Conservation (phyloP, 2,888 invertebrate species). For the Phanerotoma sp. region DNA sequence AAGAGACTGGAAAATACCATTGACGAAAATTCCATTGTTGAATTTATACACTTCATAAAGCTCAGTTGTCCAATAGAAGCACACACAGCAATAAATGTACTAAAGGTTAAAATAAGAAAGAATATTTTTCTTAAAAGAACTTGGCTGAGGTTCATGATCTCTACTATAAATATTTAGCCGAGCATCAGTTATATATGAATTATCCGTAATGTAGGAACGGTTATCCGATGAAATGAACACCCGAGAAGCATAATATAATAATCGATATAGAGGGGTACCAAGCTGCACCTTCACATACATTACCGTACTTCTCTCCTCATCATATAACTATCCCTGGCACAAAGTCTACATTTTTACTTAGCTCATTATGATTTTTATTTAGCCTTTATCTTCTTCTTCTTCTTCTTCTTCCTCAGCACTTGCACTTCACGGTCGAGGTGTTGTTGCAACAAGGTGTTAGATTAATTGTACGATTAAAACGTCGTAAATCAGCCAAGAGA, state of each 20-base stretch:
- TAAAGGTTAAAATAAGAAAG: too few species aligned
- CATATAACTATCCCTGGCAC: slow-evolving; percentile 3
- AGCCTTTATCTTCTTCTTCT: slow-evolving; percentile 1
- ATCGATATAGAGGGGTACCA: slow-evolving; percentile 26
- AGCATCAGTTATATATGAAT: slow-evolving; percentile 20
- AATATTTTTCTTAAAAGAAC: too few species aligned
- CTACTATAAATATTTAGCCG: too few species aligned
- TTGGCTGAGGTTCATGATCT: too few species aligned
- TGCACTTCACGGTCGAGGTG: slow-evolving; percentile 45
- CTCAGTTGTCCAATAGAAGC: too few species aligned
- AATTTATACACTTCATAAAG: too few species aligned
- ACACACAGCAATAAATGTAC: too few species aligned
- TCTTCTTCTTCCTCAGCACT: slow-evolving; percentile 3
- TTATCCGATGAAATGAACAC: slow-evolving; percentile 35
- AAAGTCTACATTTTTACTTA: slow-evolving; percentile 15
- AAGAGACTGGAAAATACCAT: too few species aligned
- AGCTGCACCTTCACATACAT: slow-evolving; percentile 5
- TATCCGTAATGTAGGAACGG: slow-evolving; percentile 28
- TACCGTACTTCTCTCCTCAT: slow-evolving; percentile 2
- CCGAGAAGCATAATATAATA: slow-evolving; percentile 30
- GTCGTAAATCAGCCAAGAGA: slow-evolving; percentile 53
- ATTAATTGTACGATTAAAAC: slow-evolving; percentile 57
- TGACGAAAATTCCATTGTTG: too few species aligned
- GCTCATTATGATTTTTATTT: slow-evolving; percentile 16
- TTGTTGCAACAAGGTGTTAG: slow-evolving; percentile 58